These are phyloP conservation scores for Manacus vitellinus DNA, from an alignment of 2,113 vertebrate species.

Conservation along the genomic window DNA sequence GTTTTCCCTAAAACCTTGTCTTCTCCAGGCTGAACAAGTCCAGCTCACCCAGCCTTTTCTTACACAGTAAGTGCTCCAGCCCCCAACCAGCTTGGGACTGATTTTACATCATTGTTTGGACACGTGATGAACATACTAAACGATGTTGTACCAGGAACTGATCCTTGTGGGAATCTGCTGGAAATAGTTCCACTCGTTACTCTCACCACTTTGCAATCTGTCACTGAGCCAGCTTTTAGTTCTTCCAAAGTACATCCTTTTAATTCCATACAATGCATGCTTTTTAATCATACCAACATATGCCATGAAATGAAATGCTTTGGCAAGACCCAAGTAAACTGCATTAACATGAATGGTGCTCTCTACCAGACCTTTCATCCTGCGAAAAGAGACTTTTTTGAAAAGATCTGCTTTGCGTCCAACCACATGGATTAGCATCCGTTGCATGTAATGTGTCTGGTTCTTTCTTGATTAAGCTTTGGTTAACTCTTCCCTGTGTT, in stretches of 20 bases:
- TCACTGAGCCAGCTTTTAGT: constrained; percentile 33
- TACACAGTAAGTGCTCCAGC: background rate
- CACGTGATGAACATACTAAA: constrained; percentile 37
- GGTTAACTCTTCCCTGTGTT: background rate
- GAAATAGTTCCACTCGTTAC: constrained; percentile 39
- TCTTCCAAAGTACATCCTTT: constrained; percentile 50
- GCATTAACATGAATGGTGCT: background rate
- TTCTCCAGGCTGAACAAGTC: background rate
- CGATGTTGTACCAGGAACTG: constrained; percentile 38
- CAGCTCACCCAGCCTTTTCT: background rate
- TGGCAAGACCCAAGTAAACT: background rate
- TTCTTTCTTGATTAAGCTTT: background rate
- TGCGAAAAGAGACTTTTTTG: background rate
- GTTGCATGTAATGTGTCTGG: fast-evolving
- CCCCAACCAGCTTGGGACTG: background rate
- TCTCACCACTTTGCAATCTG: constrained; percentile 23
- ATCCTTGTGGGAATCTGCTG: constrained; percentile 69
- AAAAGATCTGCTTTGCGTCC: background rate
- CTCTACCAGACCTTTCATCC: background rate
- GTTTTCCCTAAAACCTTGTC: background rate
- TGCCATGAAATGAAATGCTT: constrained; percentile 10
- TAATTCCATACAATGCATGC: constrained; percentile 37
- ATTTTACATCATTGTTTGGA: constrained; percentile 26
- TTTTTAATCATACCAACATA: constrained; percentile 23
- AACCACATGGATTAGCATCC: background rate